These are phyloP conservation scores for Psix sp. DNA, from an alignment of 1,140 invertebrate genomes.

Conservation along the genomic window DNA sequence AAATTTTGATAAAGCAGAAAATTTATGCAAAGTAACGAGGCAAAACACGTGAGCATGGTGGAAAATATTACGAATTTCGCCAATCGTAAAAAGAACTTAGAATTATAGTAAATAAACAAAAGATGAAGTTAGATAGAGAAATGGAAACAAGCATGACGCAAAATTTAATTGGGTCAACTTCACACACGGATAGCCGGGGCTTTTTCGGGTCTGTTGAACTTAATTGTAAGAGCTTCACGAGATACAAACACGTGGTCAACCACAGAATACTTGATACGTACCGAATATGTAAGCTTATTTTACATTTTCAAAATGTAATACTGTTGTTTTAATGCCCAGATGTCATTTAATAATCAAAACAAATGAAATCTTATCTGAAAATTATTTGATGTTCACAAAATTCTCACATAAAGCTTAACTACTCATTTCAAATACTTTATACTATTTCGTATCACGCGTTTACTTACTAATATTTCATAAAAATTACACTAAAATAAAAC, in stretches of 20 bases:
- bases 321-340: too few species aligned
- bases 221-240: slow-evolving; percentile 37
- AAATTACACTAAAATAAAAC: too few species aligned
- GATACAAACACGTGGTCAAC: slow-evolving; percentile 24
- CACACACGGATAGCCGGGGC: slow-evolving; percentile 24
- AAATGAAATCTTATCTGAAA: too few species aligned
- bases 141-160: slow-evolving; percentile 22
- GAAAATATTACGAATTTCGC: slow-evolving; percentile 45
- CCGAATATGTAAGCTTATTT: slow-evolving; percentile 16
- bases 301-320: slow-evolving; percentile 19
- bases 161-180: slow-evolving; percentile 67
- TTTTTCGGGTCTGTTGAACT: slow-evolving; percentile 64
- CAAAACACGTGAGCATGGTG: slow-evolving; percentile 16
- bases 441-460: too few species aligned
- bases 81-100: slow-evolving; percentile 15
- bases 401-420: too few species aligned
- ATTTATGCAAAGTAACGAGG: slow-evolving; percentile 16
- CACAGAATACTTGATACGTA: slow-evolving; percentile 26
- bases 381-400: too few species aligned
- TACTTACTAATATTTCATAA: too few species aligned
- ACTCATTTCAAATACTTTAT: too few species aligned
- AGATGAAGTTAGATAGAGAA: slow-evolving; percentile 15
- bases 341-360: too few species aligned
- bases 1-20: too few species aligned
- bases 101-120: slow-evolving; percentile 1